phyloP scores from a whole-genome alignment of 2,888 invertebrate genomes.

The Tinea pellionella region DNA sequence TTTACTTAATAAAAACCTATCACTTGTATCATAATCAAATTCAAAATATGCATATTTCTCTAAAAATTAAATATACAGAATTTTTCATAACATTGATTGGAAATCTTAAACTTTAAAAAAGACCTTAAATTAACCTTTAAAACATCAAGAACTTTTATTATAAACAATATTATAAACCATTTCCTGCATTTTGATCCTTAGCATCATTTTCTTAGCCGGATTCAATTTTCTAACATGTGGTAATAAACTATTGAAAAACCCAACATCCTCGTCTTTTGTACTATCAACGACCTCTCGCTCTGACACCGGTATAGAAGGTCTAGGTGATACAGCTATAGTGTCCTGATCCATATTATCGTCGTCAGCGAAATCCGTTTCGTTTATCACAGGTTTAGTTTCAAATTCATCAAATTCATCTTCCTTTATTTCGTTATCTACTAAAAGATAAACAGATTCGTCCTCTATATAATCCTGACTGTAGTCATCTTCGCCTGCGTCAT shows the following conservation, averaged over 20 bases:
- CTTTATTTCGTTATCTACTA: slow-evolving; percentile 32
- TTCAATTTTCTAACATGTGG: slow-evolving; percentile 58
- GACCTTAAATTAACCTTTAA: too few species aligned
- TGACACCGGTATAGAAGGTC: neutral
- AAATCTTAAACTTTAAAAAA: too few species aligned
- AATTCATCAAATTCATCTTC: slow-evolving; percentile 63
- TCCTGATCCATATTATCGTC: slow-evolving; percentile 36
- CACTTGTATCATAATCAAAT: too few species aligned
- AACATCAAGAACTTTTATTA: slow-evolving; percentile 26
- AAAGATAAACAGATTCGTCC: slow-evolving; percentile 36
- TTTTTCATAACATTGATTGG: too few species aligned
- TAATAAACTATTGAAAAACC: slow-evolving; percentile 56
- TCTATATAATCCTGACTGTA: slow-evolving; percentile 23
- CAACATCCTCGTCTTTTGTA: slow-evolving; percentile 54
- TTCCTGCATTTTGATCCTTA: slow-evolving; percentile 62
- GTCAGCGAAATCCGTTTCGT: slow-evolving; percentile 60
- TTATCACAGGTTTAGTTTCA: slow-evolving; percentile 56
- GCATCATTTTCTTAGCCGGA: slow-evolving; percentile 58
- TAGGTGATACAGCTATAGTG: slow-evolving; percentile 13
- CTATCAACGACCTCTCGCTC: slow-evolving; percentile 3
- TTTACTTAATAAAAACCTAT: too few species aligned
- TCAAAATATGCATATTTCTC: too few species aligned
- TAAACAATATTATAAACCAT: slow-evolving; percentile 61
- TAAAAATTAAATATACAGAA: too few species aligned
- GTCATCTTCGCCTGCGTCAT: slow-evolving; percentile 38